phyloP scores from a whole-genome alignment of 64 coral and sea anemone genomes.

The Pocillopora verrucosa region DNA sequence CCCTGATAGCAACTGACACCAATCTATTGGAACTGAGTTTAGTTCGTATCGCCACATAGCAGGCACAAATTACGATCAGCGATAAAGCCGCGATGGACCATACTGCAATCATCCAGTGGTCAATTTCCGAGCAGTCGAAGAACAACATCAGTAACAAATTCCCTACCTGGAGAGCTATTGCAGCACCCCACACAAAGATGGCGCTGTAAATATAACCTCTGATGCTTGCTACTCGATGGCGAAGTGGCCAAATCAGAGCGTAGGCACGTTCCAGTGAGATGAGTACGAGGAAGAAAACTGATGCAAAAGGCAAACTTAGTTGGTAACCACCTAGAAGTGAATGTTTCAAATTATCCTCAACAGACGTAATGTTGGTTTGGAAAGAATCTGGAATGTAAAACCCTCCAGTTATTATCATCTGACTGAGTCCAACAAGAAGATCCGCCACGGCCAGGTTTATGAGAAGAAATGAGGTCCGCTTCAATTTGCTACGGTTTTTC shows the following conservation, averaged over 20 bases:
- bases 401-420: background rate
- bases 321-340: background rate
- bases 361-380: no score
- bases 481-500: background rate
- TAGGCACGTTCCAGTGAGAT: background rate
- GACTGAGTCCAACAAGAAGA: background rate
- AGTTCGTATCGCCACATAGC: background rate
- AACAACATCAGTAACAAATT: background rate
- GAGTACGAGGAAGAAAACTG: background rate
- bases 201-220: slow-evolving; percentile 17
- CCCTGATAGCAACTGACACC: background rate
- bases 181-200: background rate
- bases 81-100: background rate
- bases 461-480: background rate
- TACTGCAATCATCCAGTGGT: background rate
- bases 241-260: slow-evolving; percentile 34
- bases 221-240: slow-evolving; percentile 34
- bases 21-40: background rate
- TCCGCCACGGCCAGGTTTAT: slow-evolving; percentile 10
- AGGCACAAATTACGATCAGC: background rate
- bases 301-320: background rate
- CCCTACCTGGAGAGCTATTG: background rate
- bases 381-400: background rate
- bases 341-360: no score
- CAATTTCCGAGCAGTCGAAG: no score